A percentile compares a stretch with the other conserved stretches of the same genome.
These are phyloP conservation scores for Mus spicilegus DNA, from an alignment of 2,113 vertebrate species.

Conservation along the genomic window DNA sequence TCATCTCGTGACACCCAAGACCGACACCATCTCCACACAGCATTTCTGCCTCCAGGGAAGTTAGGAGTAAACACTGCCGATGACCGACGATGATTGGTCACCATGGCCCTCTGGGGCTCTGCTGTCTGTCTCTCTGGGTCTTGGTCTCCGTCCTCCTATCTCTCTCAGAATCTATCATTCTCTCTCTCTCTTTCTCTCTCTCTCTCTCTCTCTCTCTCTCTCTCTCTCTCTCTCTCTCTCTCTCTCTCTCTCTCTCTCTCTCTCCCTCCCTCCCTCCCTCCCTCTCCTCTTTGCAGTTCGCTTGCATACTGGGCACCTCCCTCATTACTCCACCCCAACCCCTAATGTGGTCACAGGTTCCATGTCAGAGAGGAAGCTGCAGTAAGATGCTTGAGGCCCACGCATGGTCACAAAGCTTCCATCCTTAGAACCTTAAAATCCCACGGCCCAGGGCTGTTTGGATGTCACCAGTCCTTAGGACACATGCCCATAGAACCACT, in stretches of 20 bases:
- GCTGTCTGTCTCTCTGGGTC: background rate
- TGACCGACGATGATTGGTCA: background rate
- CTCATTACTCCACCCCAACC: background rate
- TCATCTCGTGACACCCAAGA: background rate
- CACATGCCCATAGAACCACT: background rate
- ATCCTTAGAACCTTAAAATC: background rate
- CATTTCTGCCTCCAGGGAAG: background rate
- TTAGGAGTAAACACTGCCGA: background rate
- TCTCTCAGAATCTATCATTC: too few species aligned
- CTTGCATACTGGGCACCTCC: too few species aligned
- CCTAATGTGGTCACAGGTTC: background rate
- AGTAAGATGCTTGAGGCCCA: accelerated
- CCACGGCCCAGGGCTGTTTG: background rate
- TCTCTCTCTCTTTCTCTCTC: background rate
- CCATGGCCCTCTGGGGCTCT: too few species aligned
- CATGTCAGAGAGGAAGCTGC: background rate
- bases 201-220: background rate
- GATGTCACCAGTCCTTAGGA: background rate
- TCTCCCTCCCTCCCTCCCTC: background rate
- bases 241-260: background rate
- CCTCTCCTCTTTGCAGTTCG: background rate
- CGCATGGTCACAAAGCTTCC: background rate
- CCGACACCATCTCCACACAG: background rate
- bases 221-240: background rate
- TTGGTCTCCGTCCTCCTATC: background rate